A percentile compares a stretch with the other conserved stretches of the same genome.
Conservation (phyloP, 2,113 vertebrate genomes). For the Nothocercus julius region DNA sequence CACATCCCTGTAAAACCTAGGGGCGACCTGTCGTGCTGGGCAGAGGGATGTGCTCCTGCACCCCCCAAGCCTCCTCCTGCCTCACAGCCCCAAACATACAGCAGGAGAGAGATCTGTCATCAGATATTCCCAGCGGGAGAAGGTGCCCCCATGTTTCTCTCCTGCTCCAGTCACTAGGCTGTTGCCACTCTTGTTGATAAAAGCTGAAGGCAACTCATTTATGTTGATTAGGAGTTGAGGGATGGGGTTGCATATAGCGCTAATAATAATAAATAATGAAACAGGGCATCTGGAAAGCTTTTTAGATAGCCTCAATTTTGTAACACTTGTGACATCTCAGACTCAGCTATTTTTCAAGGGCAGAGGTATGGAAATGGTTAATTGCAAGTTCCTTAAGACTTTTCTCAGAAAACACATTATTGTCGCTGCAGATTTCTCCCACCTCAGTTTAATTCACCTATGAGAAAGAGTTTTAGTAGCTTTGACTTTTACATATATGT, state of each 20-base stretch:
- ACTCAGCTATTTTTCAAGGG: neutral
- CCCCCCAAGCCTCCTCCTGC: neutral
- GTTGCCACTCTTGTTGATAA: neutral
- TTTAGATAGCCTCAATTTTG: neutral
- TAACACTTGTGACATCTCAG: neutral
- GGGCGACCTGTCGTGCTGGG: neutral
- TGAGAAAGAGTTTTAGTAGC: neutral
- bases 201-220: neutral
- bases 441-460: neutral
- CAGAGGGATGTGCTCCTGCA: neutral
- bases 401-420: neutral
- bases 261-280: neutral
- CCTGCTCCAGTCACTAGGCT: accelerated
- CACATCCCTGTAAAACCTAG: neutral
- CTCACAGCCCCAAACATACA: neutral
- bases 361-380: neutral
- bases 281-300: neutral
- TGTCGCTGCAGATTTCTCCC: neutral
- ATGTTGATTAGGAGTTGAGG: neutral
- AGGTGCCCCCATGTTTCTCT: neutral
- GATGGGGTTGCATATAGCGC: neutral
- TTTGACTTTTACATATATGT: neutral
- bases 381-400: neutral
- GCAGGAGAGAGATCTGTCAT: neutral
- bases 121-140: neutral